phyloP scores from a whole-genome alignment of 2,113 vertebrate genomes.

The Calidris pygmaea region DNA sequence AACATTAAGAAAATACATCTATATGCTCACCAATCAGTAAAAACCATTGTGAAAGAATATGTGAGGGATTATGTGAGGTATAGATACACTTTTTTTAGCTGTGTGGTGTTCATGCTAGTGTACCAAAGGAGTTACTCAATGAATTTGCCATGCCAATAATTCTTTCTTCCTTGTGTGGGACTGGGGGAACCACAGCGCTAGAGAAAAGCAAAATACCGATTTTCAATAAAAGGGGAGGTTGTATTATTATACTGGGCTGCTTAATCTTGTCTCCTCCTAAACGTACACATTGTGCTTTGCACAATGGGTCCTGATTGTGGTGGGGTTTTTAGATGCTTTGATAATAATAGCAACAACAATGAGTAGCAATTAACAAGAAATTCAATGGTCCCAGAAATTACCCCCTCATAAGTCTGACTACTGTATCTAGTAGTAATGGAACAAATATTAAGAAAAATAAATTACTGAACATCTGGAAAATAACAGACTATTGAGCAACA shows the following conservation, averaged over 20 bases:
- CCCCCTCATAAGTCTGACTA: neutral
- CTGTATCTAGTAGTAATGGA: neutral
- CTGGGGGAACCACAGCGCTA: neutral
- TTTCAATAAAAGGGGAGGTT: neutral
- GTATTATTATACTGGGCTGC: neutral
- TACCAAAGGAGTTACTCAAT: neutral
- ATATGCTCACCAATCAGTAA: neutral
- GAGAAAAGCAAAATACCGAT: neutral
- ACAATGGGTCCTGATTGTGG: neutral
- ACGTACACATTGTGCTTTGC: neutral
- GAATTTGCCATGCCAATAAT: neutral
- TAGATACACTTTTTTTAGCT: neutral
- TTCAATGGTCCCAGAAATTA: neutral
- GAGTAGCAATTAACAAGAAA: neutral
- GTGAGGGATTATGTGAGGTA: neutral
- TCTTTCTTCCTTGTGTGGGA: neutral
- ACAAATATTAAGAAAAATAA: constrained; percentile 20
- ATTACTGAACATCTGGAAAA: constrained; percentile 18
- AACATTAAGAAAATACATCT: neutral
- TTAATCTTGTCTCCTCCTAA: neutral
- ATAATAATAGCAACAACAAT: neutral
- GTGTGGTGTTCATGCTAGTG: neutral
- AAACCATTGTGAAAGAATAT: neutral
- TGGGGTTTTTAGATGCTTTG: neutral
- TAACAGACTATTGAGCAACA: neutral